Conservation (phyloP, 1,140 invertebrate genomes). For the Scaptomyza pallida region DNA sequence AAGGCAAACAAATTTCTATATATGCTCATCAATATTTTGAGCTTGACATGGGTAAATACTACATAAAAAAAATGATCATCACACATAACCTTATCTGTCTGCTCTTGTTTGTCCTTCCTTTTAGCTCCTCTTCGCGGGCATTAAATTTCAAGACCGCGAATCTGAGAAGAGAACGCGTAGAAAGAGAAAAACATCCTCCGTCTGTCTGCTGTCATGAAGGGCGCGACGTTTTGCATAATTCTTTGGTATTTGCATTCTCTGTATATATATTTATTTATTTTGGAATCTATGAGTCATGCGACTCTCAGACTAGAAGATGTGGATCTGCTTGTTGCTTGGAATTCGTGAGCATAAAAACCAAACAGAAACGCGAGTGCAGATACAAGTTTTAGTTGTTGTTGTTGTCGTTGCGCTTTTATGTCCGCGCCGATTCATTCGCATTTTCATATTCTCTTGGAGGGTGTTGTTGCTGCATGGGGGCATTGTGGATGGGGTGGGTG, state of each 20-base stretch:
- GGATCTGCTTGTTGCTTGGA: slow-evolving; percentile 5
- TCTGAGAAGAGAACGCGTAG: slow-evolving; percentile 12
- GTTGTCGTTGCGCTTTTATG: slow-evolving; percentile 23
- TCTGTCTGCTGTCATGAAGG: too few species aligned
- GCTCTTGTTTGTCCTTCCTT: slow-evolving; percentile 15
- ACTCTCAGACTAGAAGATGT: too few species aligned
- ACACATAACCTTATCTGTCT: slow-evolving; percentile 13
- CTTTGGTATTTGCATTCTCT: slow-evolving; percentile 40
- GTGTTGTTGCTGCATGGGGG: slow-evolving; percentile 53
- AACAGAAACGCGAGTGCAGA: slow-evolving; percentile 6
- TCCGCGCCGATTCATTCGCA: slow-evolving; percentile 36
- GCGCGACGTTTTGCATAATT: slow-evolving; percentile 56
- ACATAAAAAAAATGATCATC: slow-evolving; percentile 50
- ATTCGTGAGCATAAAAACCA: slow-evolving; percentile 17
- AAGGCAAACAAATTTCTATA: neutral
- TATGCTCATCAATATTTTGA: slow-evolving; percentile 33
- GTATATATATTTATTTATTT: slow-evolving; percentile 55
- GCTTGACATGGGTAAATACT: slow-evolving; percentile 69
- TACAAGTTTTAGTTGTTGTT: slow-evolving; percentile 31
- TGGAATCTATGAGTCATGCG: slow-evolving; percentile 64
- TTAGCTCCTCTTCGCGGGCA: slow-evolving; percentile 26
- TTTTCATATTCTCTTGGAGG: neutral
- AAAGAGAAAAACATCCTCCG: slow-evolving; percentile 13
- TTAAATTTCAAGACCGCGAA: slow-evolving; percentile 72
- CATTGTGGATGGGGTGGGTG: slow-evolving; percentile 35